Conservation (phyloP, 53 echinoderm and acorn worm species). For the Holothuria leucospilota region DNA sequence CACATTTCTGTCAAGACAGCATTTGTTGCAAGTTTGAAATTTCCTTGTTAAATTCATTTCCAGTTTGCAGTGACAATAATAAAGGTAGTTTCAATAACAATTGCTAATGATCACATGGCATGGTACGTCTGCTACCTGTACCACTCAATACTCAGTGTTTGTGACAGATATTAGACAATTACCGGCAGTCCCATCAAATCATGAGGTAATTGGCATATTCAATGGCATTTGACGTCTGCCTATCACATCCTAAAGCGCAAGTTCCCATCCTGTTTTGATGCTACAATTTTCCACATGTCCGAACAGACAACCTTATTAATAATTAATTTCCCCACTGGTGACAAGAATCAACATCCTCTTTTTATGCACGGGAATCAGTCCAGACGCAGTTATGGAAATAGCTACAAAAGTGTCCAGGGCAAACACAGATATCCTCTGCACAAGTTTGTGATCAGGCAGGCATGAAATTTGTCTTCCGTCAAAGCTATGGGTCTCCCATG, state of each 20-base stretch:
- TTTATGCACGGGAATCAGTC: not conserved
- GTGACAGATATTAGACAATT: constrained; percentile 41
- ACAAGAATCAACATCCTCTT: constrained; percentile 43
- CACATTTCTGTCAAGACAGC: too few species aligned
- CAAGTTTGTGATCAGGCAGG: constrained; percentile 23
- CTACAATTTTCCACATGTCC: constrained; percentile 37
- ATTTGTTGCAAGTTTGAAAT: too few species aligned
- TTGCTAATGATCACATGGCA: too few species aligned
- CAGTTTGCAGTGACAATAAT: too few species aligned
- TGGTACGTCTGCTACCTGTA: too few species aligned
- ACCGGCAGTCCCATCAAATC: constrained; percentile 34
- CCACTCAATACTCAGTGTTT: constrained; percentile 6
- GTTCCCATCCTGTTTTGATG: constrained; percentile 34
- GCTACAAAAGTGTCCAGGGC: not conserved
- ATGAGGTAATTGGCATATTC: constrained; percentile 14
- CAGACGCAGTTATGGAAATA: not conserved
- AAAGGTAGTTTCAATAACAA: too few species aligned
- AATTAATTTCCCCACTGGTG: constrained; percentile 43
- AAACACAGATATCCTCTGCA: not conserved
- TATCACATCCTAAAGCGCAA: constrained; percentile 32
- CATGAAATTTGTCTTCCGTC: constrained; percentile 10
- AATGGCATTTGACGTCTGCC: constrained; percentile 40
- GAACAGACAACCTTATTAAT: constrained; percentile 39
- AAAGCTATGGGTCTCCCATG: not conserved
- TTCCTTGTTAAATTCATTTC: too few species aligned